These are phyloP conservation scores for Buceros bicornis DNA, from an alignment of 2,797 vertebrate species.

Conservation along the genomic window DNA sequence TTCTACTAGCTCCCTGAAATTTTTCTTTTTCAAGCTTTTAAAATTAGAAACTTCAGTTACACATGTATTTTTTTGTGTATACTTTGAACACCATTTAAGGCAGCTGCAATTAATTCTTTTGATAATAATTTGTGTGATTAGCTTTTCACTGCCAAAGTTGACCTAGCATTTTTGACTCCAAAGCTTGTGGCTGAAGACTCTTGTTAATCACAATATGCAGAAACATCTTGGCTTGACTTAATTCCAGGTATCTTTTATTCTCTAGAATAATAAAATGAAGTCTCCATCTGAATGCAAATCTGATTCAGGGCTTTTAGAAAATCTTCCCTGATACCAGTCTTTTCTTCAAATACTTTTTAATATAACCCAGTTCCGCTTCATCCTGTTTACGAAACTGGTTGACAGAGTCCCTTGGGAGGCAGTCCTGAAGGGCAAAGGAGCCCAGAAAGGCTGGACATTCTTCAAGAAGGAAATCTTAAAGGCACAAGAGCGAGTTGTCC, in stretches of 20 bases:
- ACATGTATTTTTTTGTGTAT: neutral
- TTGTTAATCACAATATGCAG: neutral
- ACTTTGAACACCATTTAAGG: neutral
- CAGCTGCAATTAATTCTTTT: neutral
- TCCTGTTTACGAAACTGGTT: neutral
- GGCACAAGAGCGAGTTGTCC: rapidly evolving
- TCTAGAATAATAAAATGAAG: neutral
- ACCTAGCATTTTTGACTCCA: neutral
- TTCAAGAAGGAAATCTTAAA: neutral
- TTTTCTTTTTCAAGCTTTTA: neutral
- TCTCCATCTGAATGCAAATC: neutral
- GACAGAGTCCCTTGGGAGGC: neutral
- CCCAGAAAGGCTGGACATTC: neutral
- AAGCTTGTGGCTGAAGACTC: neutral
- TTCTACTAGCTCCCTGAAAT: neutral
- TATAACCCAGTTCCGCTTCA: neutral
- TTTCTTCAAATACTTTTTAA: neutral
- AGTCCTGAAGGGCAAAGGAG: neutral
- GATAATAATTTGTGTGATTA: neutral
- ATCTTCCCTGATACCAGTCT: neutral
- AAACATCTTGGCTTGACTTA: neutral
- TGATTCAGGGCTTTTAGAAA: neutral
- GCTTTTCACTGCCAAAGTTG: neutral
- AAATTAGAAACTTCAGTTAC: neutral
- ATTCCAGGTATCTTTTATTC: neutral